Conservation (phyloP, 2,113 vertebrate species). For the Ceyx cyanopectus region DNA sequence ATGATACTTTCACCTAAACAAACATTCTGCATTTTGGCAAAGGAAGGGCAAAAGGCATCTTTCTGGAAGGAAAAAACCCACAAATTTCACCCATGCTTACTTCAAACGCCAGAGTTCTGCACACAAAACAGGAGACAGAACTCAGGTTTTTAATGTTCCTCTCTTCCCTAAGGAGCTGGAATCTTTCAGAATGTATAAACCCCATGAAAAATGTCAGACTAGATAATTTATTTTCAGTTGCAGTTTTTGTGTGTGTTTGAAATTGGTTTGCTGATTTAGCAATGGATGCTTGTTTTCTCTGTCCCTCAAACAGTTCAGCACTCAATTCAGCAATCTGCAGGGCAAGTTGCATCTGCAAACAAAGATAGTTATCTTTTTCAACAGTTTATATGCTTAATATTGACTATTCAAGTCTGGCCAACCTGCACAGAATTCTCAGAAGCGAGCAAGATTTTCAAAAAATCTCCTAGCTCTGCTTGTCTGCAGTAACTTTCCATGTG, state of each 20-base stretch:
- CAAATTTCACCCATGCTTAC: not conserved
- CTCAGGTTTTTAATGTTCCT: not conserved
- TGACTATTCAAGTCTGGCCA: not conserved
- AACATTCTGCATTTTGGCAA: not conserved
- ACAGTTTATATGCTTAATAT: not conserved
- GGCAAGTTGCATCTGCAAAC: not conserved
- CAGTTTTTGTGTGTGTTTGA: not conserved
- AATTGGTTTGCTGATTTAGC: slow-evolving; percentile 45
- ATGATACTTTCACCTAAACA: slow-evolving; percentile 25
- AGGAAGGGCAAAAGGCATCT: not conserved
- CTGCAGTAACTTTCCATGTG: not conserved
- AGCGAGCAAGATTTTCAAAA: not conserved
- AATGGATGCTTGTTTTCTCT: not conserved
- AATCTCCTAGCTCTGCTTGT: not conserved
- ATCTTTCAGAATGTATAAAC: slow-evolving; percentile 5
- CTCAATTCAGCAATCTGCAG: slow-evolving; percentile 5
- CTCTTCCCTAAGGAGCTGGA: slow-evolving; percentile 8
- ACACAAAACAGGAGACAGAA: not conserved
- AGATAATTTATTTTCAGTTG: slow-evolving; percentile 49
- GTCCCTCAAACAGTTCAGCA: not conserved
- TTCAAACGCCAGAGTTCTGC: not conserved
- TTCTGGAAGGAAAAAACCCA: not conserved
- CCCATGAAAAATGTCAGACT: slow-evolving; percentile 35
- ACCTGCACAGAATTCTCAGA: not conserved
- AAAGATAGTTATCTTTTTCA: not conserved